Evolutionary conservation across 1,140 invertebrate species (phyloP).

Genomic region (Musca domestica): DNA sequence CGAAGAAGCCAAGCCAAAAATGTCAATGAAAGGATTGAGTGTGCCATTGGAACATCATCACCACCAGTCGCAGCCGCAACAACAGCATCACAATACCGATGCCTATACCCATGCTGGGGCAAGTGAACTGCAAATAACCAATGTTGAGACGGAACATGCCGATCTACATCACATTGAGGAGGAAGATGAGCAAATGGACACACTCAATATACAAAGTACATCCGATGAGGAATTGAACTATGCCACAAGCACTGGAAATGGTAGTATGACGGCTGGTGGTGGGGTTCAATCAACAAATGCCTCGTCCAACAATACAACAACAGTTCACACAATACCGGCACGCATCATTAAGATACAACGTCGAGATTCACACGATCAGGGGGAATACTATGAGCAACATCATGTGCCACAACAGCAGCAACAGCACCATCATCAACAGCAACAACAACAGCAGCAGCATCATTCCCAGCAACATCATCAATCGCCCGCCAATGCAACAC

Average conservation of each 20-base stretch:
- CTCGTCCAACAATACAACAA: slow-evolving; percentile 9
- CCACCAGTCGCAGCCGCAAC: slow-evolving; percentile 10
- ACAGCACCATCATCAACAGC: slow-evolving; percentile 17
- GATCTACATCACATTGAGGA: slow-evolving; percentile 34
- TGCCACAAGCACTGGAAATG: background rate
- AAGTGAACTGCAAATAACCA: slow-evolving; percentile 7
- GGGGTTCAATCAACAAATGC: background rate
- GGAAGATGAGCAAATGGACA: slow-evolving; percentile 23
- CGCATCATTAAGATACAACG: slow-evolving; percentile 47
- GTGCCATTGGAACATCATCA: slow-evolving; percentile 31
- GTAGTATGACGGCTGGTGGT: background rate
- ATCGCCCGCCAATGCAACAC: background rate
- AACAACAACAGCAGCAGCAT: slow-evolving; percentile 27
- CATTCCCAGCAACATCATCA: slow-evolving; percentile 28
- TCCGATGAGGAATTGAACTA: slow-evolving; percentile 24
- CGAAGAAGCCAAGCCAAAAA: slow-evolving; percentile 44
- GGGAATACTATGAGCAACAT: slow-evolving; percentile 35
- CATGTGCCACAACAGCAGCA: background rate
- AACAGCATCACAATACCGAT: slow-evolving; percentile 30
- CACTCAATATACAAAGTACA: slow-evolving; percentile 12
- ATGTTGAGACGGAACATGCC: slow-evolving; percentile 8
- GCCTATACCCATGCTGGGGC: background rate
- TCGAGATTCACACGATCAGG: slow-evolving; percentile 35
- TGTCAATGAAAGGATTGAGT: slow-evolving; percentile 32
- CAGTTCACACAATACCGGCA: slow-evolving; percentile 37